Evolutionary conservation across 2,888 invertebrate species (phyloP), one percentile per base, ranked within the genome.

Genomic region (Apamea anceps): DNA sequence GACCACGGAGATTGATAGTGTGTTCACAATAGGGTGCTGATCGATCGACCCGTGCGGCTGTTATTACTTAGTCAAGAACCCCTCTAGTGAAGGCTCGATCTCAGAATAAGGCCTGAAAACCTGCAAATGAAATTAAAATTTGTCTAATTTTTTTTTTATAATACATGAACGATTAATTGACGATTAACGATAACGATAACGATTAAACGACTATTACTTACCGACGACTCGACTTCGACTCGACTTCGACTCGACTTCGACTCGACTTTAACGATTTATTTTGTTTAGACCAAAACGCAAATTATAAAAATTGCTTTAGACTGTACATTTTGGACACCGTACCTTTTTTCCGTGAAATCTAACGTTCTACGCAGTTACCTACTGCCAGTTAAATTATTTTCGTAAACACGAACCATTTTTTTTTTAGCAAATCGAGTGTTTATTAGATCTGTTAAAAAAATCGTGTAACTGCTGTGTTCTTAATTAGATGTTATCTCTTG

Each of bases 401-500:
- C 54, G 54, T 54, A 7, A 54, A 54, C 54, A 54, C 54, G 18
- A 32, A 6, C 21, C 21, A 32, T 37, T 37, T 25, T 32, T 25
- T 32, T 32, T 65, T 65, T 5, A 32, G 5, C 10, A 65, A 32
- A 65, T 65, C 25, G 37, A 66, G 54, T 54, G 54, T 54, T 21
- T 25, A 57, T 57, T 0, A 8, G 25, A 57, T 57, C 25, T 57
- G 57, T 25, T 57, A 18, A 25, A 57, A 54, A 57, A 25, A 82
- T 21, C 45, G 28, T 21, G 37, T 51, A 63, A 42, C 28, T 54
- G 21, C n/a, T 67, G 45, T 63, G 12, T 79, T 51, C 70, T 75
- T 51, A 63, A 57, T 51, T 68, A 62, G 51, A 68, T 57, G 18
- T 82, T 82, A 82, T 68, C 28, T 37, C 18, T 2, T 13, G 76